These are phyloP conservation scores for Apomyelois bistriatella DNA, from an alignment of 2,888 invertebrate species.

Conservation along the genomic window DNA sequence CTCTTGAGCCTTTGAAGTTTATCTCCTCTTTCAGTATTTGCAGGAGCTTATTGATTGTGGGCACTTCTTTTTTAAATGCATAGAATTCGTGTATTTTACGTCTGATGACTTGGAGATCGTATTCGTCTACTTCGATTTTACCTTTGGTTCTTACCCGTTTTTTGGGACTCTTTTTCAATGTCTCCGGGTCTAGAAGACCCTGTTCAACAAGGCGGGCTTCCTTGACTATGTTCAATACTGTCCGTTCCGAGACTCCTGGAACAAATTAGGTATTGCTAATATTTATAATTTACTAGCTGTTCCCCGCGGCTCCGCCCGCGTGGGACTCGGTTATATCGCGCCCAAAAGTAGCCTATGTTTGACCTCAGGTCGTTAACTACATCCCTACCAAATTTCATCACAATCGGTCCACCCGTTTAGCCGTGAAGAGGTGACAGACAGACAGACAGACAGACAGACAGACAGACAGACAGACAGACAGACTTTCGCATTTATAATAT, in stretches of 20 bases:
- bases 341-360: too few species aligned
- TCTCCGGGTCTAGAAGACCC: constrained; percentile 67
- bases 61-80: constrained; percentile 71
- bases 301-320: too few species aligned
- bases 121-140: constrained; percentile 70
- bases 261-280: constrained; percentile 16
- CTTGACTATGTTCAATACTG: constrained; percentile 67
- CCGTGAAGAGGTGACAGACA: too few species aligned
- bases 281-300: too few species aligned
- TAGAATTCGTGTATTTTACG: constrained; percentile 73
- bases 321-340: too few species aligned
- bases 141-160: constrained; percentile 69
- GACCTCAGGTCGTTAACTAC: too few species aligned
- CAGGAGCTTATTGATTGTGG: constrained; percentile 67
- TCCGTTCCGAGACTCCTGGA: constrained; percentile 69
- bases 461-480: too few species aligned
- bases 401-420: too few species aligned
- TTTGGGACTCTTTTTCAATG: constrained; percentile 63
- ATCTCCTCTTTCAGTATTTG: constrained; percentile 71
- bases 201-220: constrained; percentile 71
- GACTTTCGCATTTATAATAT: too few species aligned
- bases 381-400: too few species aligned
- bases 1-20: constrained; percentile 68
- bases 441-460: too few species aligned
- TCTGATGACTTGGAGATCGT: constrained; percentile 66